Percentiles rank a stretch among this genome's conserved stretches.
phyloP scores from a whole-genome alignment of 2,888 invertebrate species.

The Oxystoma pomonae region DNA sequence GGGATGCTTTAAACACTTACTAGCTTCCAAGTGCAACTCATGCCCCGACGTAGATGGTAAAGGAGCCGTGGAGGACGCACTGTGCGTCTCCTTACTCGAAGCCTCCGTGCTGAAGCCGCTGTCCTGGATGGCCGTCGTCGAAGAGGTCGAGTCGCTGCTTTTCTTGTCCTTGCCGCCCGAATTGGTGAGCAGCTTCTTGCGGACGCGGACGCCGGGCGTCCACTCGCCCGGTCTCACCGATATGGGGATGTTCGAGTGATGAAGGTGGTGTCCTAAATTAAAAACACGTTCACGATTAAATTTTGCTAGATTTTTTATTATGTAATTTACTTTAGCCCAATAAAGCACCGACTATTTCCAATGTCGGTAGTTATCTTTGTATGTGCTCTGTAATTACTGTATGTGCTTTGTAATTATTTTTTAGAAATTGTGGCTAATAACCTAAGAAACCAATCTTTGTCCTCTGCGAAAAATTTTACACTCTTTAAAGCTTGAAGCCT shows the following conservation, averaged over 20 bases:
- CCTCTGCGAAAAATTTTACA: too few relatives aligned
- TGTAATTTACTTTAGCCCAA: too few relatives aligned
- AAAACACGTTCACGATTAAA: too few relatives aligned
- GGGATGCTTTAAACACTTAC: neutral
- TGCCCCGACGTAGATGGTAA: conserved; percentile 44
- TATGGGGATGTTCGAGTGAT: conserved; percentile 54
- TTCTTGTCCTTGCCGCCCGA: conserved; percentile 36
- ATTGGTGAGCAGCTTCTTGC: conserved; percentile 47
- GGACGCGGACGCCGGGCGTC: conserved; percentile 77
- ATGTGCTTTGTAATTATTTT: too few relatives aligned
- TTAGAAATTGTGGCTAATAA: too few relatives aligned
- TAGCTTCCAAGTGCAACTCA: conserved; percentile 1
- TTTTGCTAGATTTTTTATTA: too few relatives aligned
- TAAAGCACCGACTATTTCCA: too few relatives aligned
- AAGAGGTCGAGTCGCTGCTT: conserved; percentile 46
- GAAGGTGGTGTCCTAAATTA: conserved; percentile 27
- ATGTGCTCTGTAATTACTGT: too few relatives aligned
- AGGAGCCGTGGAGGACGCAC: conserved; percentile 62
- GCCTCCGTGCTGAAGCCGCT: conserved; percentile 90
- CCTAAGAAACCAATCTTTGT: too few relatives aligned
- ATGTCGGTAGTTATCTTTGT: too few relatives aligned
- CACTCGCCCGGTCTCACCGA: conserved; percentile 56
- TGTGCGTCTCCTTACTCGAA: conserved; percentile 75
- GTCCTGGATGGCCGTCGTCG: conserved; percentile 60
- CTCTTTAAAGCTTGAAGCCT: too few relatives aligned